phyloP scores from a whole-genome alignment of 2,113 vertebrate species.

The Nematolebias whitei region DNA sequence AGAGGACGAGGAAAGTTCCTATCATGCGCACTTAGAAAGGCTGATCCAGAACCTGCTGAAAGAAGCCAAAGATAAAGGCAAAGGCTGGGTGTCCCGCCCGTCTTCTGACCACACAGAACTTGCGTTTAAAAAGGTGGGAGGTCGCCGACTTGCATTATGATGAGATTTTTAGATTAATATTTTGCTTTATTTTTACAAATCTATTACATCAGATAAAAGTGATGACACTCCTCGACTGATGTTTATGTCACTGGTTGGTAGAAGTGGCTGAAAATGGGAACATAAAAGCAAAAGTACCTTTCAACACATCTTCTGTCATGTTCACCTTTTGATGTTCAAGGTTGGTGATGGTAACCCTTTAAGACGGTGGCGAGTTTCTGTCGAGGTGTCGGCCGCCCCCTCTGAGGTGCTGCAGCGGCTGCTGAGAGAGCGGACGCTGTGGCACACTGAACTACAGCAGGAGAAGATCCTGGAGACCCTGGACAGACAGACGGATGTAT shows the following conservation, averaged over 20 bases:
- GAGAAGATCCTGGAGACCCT: slow-evolving; percentile 91
- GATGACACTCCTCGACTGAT: background rate
- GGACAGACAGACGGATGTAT: slow-evolving; percentile 93
- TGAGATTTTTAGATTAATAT: background rate
- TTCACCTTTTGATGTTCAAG: slow-evolving; percentile 64
- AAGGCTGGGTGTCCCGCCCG: slow-evolving; percentile 88
- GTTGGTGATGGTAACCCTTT: slow-evolving; percentile 93
- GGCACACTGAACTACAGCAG: slow-evolving; percentile 90
- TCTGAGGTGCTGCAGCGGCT: slow-evolving; percentile 89
- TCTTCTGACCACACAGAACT: slow-evolving; percentile 87
- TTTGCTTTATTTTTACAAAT: background rate
- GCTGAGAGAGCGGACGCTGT: slow-evolving; percentile 91
- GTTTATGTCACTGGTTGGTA: no score
- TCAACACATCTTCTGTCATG: background rate
- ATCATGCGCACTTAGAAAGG: slow-evolving; percentile 84
- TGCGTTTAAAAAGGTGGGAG: slow-evolving; percentile 91
- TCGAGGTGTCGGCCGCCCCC: slow-evolving; percentile 90
- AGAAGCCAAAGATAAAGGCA: slow-evolving; percentile 92
- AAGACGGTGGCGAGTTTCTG: slow-evolving; percentile 88
- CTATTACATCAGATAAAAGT: background rate
- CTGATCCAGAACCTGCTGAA: slow-evolving; percentile 88
- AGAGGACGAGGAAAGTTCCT: slow-evolving; percentile 86
- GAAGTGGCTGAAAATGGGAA: background rate
- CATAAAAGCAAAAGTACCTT: background rate
- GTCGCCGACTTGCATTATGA: background rate